Percentiles rank a stretch among this genome's conserved stretches.
These are phyloP conservation scores for Micromussa lordhowensis DNA, from an alignment of 92 coral and sea anemone species.

Conservation along the genomic window DNA sequence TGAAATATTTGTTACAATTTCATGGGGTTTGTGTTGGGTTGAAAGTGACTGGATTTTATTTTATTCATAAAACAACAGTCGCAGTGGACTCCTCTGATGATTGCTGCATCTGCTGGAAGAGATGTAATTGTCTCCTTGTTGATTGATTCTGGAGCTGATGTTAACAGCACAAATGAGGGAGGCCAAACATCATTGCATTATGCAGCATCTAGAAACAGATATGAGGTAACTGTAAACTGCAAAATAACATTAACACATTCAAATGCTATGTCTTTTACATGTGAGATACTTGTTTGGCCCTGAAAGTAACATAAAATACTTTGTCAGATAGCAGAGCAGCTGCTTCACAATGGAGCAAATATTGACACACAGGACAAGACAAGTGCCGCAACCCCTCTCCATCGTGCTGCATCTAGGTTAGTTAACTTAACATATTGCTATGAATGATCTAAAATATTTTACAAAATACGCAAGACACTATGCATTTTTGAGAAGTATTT, in stretches of 20 bases:
- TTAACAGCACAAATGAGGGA: conserved; percentile 83
- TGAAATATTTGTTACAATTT: too few relatives aligned
- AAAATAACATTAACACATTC: too few relatives aligned
- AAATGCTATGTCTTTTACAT: too few relatives aligned
- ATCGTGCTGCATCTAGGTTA: conserved; percentile 96
- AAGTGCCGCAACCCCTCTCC: conserved; percentile 88
- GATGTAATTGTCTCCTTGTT: conserved; percentile 79
- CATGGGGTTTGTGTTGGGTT: too few relatives aligned
- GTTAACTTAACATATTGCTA: conserved; percentile 30
- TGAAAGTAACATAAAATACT: not conserved
- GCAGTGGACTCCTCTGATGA: conserved; percentile 96
- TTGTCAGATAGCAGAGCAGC: conserved; percentile 84
- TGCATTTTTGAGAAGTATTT: too few relatives aligned
- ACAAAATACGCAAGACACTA: not conserved
- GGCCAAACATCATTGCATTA: conserved; percentile 95
- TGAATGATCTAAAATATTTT: not conserved
- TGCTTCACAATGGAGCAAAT: conserved; percentile 83
- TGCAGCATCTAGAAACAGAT: conserved; percentile 95
- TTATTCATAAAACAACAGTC: conserved; percentile 45
- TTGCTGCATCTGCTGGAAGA: conserved; percentile 95
- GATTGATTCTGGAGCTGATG: conserved; percentile 86
- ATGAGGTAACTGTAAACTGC: conserved; percentile 61
- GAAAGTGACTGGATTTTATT: not conserved
- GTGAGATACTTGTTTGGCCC: not conserved
- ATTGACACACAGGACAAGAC: conserved; percentile 83